Base-by-base conservation (phyloP, 2,888 invertebrate genomes). In the Ypsolopha sequella region DNA sequence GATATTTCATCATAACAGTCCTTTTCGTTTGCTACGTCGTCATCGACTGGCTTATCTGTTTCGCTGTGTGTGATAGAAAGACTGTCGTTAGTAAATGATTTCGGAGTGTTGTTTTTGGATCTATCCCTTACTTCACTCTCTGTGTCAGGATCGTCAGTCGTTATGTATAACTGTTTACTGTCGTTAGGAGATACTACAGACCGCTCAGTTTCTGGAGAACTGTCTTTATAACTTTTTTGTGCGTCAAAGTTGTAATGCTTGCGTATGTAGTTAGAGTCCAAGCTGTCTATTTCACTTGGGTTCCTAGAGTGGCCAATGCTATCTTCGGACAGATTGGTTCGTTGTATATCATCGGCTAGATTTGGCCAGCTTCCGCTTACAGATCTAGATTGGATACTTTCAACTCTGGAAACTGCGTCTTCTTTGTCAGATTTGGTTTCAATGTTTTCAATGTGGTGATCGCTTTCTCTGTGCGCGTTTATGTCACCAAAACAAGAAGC, bases 181-280 rank as follows among this genome's bases (percentile, higher is more conserved):
- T 62, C 66, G 59, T 68, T 76, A 52, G 73, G 80, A 10, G 84
- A 76, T 39, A 60, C 61, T 55, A 72, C 65, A 39, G 82, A 84
- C 53, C 80, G 60, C 55, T 84, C 84, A 54, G 79, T 77, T 57
- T 87, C 86, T 36, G 86, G 82, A 50, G 87, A 85, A 58, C 84
- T 81, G 53, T 81, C 84, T 64, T 86, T 87, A 56, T 78, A 84
- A 60, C 48, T 51, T 9, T 67, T 71, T 63, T 87, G 80, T 38
- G 80, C 84, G 60, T 87, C 87, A 61, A 87, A 87, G 53, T 86
- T 82, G 52, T 88, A 88, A 63, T 88, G 86, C 67, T 88, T 89
- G 60, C 88, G 80, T 43, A 88, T 87, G 73, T 87, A 89, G 63
- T 88, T 88, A 1, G 88, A 88, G 68, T 89, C 88, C 60, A 89